These are phyloP conservation scores for Clarias batrachus DNA, from an alignment of 2,113 vertebrate genomes.

Conservation along the genomic window DNA sequence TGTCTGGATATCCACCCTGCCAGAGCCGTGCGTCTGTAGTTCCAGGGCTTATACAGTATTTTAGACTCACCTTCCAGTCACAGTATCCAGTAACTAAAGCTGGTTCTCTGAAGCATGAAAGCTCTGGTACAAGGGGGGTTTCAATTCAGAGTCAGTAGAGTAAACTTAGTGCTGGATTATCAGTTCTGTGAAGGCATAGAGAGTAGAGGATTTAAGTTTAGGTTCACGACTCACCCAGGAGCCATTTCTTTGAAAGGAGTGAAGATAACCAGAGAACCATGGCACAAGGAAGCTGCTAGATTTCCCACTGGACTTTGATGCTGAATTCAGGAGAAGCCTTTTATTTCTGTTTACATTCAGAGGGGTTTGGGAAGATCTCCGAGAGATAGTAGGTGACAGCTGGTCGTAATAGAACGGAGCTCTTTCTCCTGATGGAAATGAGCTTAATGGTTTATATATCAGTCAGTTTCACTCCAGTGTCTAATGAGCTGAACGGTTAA, in stretches of 20 bases:
- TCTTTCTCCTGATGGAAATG: not conserved
- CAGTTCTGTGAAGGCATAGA: not conserved
- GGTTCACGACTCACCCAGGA: not conserved
- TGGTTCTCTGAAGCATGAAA: conserved; percentile 8
- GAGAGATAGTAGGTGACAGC: not conserved
- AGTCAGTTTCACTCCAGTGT: not conserved
- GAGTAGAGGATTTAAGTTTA: conserved; percentile 1
- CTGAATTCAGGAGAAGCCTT: not conserved
- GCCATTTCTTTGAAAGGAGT: conserved; percentile 11
- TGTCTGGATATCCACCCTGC: not conserved
- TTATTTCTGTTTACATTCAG: conserved; percentile 8
- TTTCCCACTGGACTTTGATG: not conserved
- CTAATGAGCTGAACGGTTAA: not conserved
- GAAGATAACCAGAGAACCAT: not conserved
- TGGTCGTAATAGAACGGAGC: not conserved
- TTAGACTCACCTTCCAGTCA: conserved; percentile 10
- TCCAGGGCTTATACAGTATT: not conserved
- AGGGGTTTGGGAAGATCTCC: not conserved
- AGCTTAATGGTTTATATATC: conserved; percentile 4
- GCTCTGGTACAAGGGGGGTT: not conserved
- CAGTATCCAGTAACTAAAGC: not conserved
- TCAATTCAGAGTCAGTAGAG: conserved; percentile 9
- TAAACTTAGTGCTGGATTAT: conserved; percentile 22
- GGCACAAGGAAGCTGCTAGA: not conserved
- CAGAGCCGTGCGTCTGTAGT: not conserved